Conservation (phyloP, 1,140 invertebrate genomes). For the Ericerus pela region DNA sequence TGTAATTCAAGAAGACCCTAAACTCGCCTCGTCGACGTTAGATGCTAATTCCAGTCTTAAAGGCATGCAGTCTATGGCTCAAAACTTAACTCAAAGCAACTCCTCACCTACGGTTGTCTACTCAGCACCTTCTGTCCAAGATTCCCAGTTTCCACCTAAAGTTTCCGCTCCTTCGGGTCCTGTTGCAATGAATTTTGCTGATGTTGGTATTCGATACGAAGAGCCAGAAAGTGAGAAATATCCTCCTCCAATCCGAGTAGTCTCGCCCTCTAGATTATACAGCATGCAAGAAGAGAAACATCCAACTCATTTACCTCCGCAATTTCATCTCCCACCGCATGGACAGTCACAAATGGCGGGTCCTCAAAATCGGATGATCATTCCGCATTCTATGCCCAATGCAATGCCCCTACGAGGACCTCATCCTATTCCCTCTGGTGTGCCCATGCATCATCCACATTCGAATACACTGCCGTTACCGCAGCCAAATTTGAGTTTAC, state of each 20-base stretch:
- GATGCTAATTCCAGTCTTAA: not conserved
- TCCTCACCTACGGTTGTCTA: not conserved
- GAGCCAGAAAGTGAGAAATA: not conserved
- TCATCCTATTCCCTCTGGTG: not conserved
- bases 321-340: not conserved
- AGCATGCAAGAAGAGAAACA: not conserved
- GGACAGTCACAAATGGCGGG: not conserved
- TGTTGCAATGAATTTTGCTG: not conserved
- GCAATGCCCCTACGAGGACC: not conserved
- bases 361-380: not conserved
- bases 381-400: not conserved
- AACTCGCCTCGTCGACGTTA: not conserved
- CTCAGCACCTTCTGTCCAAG: too few species aligned
- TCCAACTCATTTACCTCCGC: too few species aligned
- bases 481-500: not conserved
- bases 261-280: not conserved
- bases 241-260: not conserved
- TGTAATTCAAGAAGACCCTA: not conserved
- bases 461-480: not conserved
- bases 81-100: not conserved
- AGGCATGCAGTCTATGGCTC: not conserved
- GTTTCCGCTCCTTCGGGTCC: not conserved
- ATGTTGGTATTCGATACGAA: not conserved
- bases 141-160: not conserved
- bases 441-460: not conserved